Percentiles rank a stretch among this genome's conserved stretches.
Evolutionary conservation across 2,113 vertebrate genomes (phyloP).

Genomic region (Catharus bicknelli): DNA sequence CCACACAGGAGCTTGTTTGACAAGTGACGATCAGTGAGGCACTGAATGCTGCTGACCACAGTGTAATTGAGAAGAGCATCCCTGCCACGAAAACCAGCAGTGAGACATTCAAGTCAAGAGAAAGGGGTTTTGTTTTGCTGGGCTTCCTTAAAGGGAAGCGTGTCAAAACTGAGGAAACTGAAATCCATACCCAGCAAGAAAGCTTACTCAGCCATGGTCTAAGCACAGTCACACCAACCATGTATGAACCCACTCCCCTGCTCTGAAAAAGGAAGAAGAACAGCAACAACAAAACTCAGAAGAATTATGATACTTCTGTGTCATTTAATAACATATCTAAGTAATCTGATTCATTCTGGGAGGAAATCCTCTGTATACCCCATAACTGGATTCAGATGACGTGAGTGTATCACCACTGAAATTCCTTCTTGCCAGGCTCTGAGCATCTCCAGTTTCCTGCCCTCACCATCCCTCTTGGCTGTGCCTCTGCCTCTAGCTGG

Average conservation of each 20-base stretch:
- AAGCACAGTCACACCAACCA: not conserved
- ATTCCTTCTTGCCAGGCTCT: not conserved
- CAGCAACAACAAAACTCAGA: not conserved
- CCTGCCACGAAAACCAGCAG: constrained; percentile 23
- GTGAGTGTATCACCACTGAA: not conserved
- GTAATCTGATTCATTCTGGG: not conserved
- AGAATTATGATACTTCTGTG: not conserved
- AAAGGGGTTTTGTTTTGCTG: constrained; percentile 8
- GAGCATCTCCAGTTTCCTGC: not conserved
- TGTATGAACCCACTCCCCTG: not conserved
- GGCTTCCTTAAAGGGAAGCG: constrained; percentile 10
- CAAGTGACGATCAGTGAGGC: not conserved
- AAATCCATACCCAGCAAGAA: constrained; percentile 38
- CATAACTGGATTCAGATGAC: not conserved
- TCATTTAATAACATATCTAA: not conserved
- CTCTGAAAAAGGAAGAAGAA: not conserved
- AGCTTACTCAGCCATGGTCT: not conserved
- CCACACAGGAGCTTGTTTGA: constrained; percentile 44
- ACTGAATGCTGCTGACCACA: constrained; percentile 21
- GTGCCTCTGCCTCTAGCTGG: not conserved
- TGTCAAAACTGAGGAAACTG: constrained; percentile 41
- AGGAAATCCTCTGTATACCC: not conserved
- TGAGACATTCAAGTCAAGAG: constrained; percentile 12
- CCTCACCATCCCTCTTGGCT: not conserved
- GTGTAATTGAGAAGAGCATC: constrained; percentile 22